These are phyloP conservation scores for Bradynema listronoti DNA, from an alignment of 1,140 invertebrate genomes.

Conservation along the genomic window DNA sequence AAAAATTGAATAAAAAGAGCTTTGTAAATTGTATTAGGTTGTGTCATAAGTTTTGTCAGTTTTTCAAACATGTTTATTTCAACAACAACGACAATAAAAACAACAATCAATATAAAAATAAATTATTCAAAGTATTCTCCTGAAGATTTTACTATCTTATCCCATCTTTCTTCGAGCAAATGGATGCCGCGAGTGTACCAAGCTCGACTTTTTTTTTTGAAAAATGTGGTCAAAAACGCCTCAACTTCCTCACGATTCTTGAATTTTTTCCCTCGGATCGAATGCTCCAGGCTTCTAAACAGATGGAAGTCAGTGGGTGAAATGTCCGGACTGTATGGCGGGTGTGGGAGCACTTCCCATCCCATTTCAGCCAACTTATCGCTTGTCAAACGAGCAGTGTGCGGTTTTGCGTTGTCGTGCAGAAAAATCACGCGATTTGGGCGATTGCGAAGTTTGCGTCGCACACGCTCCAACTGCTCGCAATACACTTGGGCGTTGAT, in stretches of 20 bases:
- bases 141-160: no score
- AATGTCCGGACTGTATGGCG: conserved; percentile 59
- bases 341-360: conserved; percentile 60
- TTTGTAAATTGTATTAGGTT: no score
- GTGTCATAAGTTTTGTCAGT: no score
- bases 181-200: no score
- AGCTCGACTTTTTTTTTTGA: no score
- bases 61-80: no score
- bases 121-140: no score
- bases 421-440: conserved; percentile 19
- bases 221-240: no score
- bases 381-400: conserved; percentile 40
- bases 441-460: conserved; percentile 2
- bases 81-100: no score
- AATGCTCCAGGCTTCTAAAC: conserved; percentile 46
- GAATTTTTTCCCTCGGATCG: conserved; percentile 39
- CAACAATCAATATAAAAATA: no score
- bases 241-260: conserved; percentile 20
- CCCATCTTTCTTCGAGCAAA: no score
- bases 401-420: conserved; percentile 58
- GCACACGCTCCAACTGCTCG: conserved; percentile 9
- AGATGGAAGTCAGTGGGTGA: conserved; percentile 59
- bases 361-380: conserved; percentile 54
- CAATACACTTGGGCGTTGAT: conserved; percentile 13
- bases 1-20: no score